These are phyloP conservation scores for Hoplostethus mediterraneus DNA, from an alignment of 2,797 vertebrate species.

Conservation along the genomic window DNA sequence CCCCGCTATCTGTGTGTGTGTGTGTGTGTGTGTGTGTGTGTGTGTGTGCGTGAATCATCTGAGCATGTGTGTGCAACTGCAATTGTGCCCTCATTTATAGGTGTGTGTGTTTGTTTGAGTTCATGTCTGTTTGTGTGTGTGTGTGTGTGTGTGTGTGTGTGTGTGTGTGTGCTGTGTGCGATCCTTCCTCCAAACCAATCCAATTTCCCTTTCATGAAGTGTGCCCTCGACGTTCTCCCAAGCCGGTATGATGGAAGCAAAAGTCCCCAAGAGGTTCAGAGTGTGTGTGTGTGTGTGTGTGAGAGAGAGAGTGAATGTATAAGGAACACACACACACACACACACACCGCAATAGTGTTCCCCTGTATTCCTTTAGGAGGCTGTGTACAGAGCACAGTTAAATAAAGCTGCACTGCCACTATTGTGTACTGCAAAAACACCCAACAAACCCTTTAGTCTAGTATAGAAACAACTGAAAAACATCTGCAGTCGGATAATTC, in stretches of 20 bases:
- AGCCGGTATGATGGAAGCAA: slow-evolving; percentile 6
- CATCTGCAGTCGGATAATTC: no score
- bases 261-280: not conserved
- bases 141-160: slow-evolving; percentile 17
- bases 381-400: not conserved
- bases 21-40: slow-evolving; percentile 1
- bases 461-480: no score
- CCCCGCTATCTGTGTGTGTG: not conserved
- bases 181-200: slow-evolving; percentile 6
- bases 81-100: no score
- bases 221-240: slow-evolving; percentile 9
- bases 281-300: not conserved
- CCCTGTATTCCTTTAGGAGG: no score
- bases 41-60: slow-evolving; percentile 1
- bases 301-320: not conserved
- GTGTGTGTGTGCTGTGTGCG: not conserved
- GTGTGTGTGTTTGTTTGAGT: no score
- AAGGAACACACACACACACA: slow-evolving; percentile 12
- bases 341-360: not conserved
- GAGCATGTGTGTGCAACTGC: not conserved
- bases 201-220: slow-evolving; percentile 15
- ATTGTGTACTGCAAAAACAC: no score
- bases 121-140: not conserved
- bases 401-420: no score
- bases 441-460: no score